phyloP scores from a whole-genome alignment of 2,888 invertebrate genomes.

The Noctua comes region DNA sequence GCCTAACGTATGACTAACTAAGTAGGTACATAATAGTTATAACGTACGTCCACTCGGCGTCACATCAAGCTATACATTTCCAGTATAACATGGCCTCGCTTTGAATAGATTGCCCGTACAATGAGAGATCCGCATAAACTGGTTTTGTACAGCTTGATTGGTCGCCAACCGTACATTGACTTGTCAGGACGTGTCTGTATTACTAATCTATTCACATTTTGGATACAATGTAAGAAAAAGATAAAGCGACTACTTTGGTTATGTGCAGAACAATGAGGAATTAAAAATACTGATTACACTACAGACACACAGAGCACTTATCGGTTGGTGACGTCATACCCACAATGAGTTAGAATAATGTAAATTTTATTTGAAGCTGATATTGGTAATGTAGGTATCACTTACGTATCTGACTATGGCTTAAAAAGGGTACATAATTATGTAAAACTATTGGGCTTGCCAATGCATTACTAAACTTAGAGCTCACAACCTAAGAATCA shows the following conservation, averaged over 20 bases:
- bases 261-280: background rate
- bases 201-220: conserved; percentile 1
- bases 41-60: background rate
- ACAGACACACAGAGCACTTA: background rate
- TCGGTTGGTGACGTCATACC: background rate
- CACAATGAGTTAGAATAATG: background rate
- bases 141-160: background rate
- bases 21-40: too few relatives aligned
- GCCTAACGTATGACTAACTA: background rate
- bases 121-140: background rate
- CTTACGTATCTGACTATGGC: background rate
- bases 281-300: background rate
- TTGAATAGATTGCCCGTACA: too few relatives aligned
- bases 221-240: background rate
- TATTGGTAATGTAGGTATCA: background rate
- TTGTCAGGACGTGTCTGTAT: conserved; percentile 1
- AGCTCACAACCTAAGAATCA: background rate
- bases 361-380: background rate
- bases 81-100: too few relatives aligned
- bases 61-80: too few relatives aligned
- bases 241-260: background rate
- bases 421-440: background rate
- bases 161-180: background rate
- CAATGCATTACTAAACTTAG: background rate
- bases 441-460: background rate